phyloP scores from a whole-genome alignment of 2,113 vertebrate genomes.

The Charina bottae region DNA sequence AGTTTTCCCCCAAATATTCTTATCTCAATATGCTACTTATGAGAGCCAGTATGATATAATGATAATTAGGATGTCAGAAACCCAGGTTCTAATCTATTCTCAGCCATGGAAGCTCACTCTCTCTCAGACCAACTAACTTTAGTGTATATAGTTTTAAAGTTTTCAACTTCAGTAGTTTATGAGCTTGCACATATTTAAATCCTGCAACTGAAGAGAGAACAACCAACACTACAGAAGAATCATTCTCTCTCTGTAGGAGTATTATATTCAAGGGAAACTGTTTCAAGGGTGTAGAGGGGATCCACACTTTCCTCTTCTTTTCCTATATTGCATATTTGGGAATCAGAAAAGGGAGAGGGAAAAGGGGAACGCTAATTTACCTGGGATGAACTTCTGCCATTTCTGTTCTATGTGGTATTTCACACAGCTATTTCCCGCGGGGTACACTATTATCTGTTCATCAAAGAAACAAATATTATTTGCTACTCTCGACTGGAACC shows the following conservation, averaged over 20 bases:
- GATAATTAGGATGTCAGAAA: not conserved
- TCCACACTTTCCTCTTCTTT: not conserved
- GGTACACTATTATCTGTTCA: slow-evolving; percentile 86
- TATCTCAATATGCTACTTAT: not conserved
- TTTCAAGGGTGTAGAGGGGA: not conserved
- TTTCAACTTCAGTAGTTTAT: not conserved
- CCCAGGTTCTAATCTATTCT: not conserved
- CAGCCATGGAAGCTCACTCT: not conserved
- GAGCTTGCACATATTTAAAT: not conserved
- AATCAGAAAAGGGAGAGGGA: not conserved
- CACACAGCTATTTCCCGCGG: slow-evolving; percentile 85
- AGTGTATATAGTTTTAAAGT: not conserved
- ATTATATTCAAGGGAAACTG: not conserved
- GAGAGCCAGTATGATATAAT: not conserved
- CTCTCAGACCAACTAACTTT: not conserved
- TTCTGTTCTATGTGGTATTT: slow-evolving; percentile 83
- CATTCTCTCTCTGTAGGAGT: not conserved
- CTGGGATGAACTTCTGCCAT: slow-evolving; percentile 87
- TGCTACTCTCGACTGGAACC: slow-evolving; percentile 77
- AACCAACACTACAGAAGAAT: not conserved
- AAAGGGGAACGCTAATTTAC: slow-evolving; percentile 63
- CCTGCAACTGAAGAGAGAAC: not conserved
- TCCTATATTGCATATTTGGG: not conserved
- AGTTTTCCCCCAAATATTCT: not conserved
- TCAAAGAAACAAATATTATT: slow-evolving; percentile 87